Evolutionary conservation across 2,113 vertebrate genomes (phyloP).

Genomic region (Ivindomyrus marchei): DNA sequence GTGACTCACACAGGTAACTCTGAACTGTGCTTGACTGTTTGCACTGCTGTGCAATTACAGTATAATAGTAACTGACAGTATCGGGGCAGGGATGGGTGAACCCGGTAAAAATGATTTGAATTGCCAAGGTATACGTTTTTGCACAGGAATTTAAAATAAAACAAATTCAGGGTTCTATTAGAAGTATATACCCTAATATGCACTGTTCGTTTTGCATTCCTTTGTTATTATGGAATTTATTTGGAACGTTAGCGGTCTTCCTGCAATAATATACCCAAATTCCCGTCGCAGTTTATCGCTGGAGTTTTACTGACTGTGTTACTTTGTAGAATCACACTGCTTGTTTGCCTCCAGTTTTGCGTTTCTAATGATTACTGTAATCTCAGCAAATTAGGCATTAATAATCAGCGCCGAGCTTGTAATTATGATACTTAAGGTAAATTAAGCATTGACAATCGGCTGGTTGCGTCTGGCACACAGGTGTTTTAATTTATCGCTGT

Average conservation of each 20-base stretch:
- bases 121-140: not conserved
- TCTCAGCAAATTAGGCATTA: constrained; percentile 30
- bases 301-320: constrained; percentile 3
- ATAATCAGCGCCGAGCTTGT: constrained; percentile 24
- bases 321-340: constrained; percentile 3
- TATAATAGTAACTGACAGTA: not conserved
- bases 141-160: not conserved
- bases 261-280: not conserved
- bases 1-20: constrained; percentile 1
- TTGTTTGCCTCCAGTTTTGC: constrained; percentile 26
- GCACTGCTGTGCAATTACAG: not conserved
- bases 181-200: not conserved
- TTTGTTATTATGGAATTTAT: not conserved
- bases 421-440: constrained; percentile 25
- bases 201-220: not conserved
- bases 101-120: not conserved
- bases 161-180: not conserved
- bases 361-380: constrained; percentile 28
- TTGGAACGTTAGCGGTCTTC: not conserved
- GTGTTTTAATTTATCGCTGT: constrained; percentile 15
- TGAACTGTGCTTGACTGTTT: constrained; percentile 6
- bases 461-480: constrained; percentile 14
- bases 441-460: constrained; percentile 27
- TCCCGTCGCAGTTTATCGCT: not conserved
- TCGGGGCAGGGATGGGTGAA: not conserved